Evolutionary conservation across 2,888 invertebrate species (phyloP).

Genomic region (Odontothrips loti): DNA sequence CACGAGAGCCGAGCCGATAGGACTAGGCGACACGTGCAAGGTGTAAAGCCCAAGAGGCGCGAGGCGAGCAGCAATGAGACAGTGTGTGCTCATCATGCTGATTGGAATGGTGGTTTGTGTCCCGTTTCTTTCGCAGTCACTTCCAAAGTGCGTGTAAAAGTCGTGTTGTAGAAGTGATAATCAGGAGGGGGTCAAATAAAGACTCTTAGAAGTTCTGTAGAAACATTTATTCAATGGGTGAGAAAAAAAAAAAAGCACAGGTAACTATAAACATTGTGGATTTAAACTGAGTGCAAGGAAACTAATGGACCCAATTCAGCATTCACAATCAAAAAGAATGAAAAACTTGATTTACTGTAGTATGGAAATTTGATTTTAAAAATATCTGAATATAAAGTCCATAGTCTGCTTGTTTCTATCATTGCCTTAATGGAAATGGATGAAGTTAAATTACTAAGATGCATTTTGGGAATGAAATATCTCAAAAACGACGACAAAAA

Average conservation of each 20-base stretch:
- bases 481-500: neutral
- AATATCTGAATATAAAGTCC: no score
- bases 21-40: no score
- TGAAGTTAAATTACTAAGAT: neutral
- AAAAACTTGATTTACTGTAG: neutral
- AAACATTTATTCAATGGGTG: slow-evolving; percentile 16
- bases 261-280: slow-evolving; percentile 6
- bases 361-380: no score
- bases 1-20: no score
- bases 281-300: neutral
- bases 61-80: no score
- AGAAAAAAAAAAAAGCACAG: slow-evolving; percentile 24
- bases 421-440: neutral
- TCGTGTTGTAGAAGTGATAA: no score
- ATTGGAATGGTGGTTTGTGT: no score
- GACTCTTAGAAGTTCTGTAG: neutral
- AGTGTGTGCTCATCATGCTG: no score
- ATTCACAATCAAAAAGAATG: neutral
- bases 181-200: neutral
- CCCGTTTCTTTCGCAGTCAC: no score
- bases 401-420: no score
- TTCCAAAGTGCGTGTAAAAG: no score
- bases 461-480: neutral
- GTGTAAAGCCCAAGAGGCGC: no score
- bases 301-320: neutral